A percentile compares a stretch with the other conserved stretches of the same genome.
These are phyloP conservation scores for Perca flavescens DNA, from an alignment of 2,113 vertebrate genomes.

Conservation along the genomic window DNA sequence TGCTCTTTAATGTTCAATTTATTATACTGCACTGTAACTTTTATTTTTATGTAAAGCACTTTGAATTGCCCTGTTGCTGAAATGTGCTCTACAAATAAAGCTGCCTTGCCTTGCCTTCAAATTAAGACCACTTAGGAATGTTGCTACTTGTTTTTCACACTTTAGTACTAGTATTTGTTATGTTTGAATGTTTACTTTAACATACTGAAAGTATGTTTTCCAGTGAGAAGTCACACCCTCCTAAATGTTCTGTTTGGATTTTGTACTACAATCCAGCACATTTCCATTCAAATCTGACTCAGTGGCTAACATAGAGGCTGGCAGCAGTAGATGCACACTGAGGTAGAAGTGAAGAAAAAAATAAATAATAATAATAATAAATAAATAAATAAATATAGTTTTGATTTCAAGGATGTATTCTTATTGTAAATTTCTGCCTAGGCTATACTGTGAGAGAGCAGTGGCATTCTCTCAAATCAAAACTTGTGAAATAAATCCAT, in stretches of 20 bases:
- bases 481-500: slow-evolving; percentile 1
- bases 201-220: background rate
- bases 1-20: too few relatives aligned
- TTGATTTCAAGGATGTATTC: background rate
- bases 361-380: too few relatives aligned
- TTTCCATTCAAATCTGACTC: background rate
- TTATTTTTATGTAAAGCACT: too few relatives aligned
- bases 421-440: background rate
- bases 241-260: background rate
- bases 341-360: background rate
- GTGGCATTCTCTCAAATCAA: background rate
- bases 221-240: background rate
- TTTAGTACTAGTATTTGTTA: too few relatives aligned
- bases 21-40: too few relatives aligned
- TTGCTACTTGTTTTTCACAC: background rate
- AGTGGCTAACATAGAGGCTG: background rate
- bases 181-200: background rate
- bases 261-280: background rate
- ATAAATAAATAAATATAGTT: too few relatives aligned
- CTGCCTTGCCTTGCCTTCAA: background rate
- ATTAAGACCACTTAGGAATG: background rate
- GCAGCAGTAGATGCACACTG: background rate
- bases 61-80: too few relatives aligned
- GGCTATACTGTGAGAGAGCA: background rate
- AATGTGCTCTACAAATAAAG: too few relatives aligned